Percentiles rank a stretch among this genome's conserved stretches.
Evolutionary conservation across 2,113 vertebrate genomes (phyloP).

Genomic region (Melanerpes formicivorus): DNA sequence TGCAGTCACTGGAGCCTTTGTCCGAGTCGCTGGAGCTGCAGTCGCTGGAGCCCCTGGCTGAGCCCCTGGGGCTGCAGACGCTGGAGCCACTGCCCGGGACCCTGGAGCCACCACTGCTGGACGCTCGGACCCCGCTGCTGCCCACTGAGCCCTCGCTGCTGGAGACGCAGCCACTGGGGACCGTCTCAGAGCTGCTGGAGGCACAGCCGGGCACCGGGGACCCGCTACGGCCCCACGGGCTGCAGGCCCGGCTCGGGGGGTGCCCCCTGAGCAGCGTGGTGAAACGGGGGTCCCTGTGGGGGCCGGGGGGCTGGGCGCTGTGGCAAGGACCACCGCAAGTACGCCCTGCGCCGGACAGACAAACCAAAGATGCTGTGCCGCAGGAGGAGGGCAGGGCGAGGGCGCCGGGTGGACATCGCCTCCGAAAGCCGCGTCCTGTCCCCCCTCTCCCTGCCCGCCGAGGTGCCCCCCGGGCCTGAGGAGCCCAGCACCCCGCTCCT

Average conservation of each 20-base stretch:
- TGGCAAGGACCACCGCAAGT: conserved; percentile 84
- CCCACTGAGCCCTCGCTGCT: conserved; percentile 76
- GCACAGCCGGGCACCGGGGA: conserved; percentile 69
- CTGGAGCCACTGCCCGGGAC: conserved; percentile 73
- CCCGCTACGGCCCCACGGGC: conserved; percentile 63
- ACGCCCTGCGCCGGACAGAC: conserved; percentile 92
- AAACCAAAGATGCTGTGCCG: conserved; percentile 94
- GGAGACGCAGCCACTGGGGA: conserved; percentile 66
- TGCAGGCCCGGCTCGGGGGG: conserved; percentile 56
- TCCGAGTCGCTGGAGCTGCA: conserved; percentile 78
- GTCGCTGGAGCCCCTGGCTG: conserved; percentile 75
- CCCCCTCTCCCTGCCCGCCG: conserved; percentile 65
- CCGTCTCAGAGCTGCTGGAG: conserved; percentile 76
- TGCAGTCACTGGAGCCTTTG: conserved; percentile 66
- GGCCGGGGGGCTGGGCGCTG: conserved; percentile 73
- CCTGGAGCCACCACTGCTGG: conserved; percentile 67
- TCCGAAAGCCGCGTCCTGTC: conserved; percentile 66
- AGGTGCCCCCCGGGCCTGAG: conserved; percentile 57
- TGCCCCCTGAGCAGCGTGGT: conserved; percentile 67
- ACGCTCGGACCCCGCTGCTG: conserved; percentile 59
- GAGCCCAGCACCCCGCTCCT: conserved; percentile 45
- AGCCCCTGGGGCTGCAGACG: conserved; percentile 76
- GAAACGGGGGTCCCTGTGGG: conserved; percentile 67
- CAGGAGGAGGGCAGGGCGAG: conserved; percentile 76
- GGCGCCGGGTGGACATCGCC: conserved; percentile 51